phyloP scores from a whole-genome alignment of 2,113 vertebrate genomes.

The Halcyon senegalensis region DNA sequence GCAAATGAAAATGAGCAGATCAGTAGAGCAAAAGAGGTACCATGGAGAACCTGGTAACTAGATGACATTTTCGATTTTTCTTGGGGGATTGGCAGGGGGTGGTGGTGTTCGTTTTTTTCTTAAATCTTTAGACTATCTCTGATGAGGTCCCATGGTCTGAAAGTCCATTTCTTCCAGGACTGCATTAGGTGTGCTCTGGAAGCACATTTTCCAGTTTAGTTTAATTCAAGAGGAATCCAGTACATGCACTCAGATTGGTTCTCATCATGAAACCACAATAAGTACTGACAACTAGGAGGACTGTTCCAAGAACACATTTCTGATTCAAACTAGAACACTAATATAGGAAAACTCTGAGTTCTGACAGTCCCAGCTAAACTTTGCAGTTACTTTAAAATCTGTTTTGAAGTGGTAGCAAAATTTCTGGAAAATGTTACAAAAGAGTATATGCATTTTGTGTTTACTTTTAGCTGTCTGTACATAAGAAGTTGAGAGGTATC shows the following conservation, averaged over 20 bases:
- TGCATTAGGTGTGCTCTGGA: background rate
- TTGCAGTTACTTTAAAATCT: background rate
- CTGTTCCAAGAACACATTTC: background rate
- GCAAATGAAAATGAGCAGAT: background rate
- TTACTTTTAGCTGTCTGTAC: background rate
- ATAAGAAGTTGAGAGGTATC: background rate
- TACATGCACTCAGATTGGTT: background rate
- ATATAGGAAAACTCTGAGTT: background rate
- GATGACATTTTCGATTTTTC: background rate
- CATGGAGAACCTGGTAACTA: background rate
- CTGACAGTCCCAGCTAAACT: background rate
- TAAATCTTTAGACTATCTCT: background rate
- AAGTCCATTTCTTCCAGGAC: background rate
- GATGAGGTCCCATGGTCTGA: background rate
- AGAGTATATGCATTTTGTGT: background rate
- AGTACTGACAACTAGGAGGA: background rate
- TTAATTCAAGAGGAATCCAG: background rate
- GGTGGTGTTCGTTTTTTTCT: background rate
- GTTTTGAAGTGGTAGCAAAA: background rate
- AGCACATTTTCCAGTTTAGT: background rate
- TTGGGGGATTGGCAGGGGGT: background rate
- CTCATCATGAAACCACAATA: background rate
- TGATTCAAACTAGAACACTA: background rate
- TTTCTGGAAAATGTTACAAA: background rate
- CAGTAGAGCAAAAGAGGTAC: background rate